These are phyloP conservation scores for Torymus auratus DNA, from an alignment of 2,888 invertebrate species.

Conservation along the genomic window DNA sequence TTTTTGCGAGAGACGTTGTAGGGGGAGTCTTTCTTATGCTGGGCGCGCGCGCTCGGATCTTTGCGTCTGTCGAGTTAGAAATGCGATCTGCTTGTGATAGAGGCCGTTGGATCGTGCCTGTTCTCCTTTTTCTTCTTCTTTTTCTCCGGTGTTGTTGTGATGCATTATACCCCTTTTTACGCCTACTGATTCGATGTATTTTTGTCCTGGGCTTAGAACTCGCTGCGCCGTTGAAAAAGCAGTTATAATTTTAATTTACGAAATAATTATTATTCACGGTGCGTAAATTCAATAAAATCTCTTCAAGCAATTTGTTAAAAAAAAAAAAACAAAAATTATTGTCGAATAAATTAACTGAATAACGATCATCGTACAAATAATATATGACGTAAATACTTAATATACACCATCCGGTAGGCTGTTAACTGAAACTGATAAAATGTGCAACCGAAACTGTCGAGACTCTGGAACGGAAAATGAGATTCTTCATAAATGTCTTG, in stretches of 20 bases:
- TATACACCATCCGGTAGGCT: background rate
- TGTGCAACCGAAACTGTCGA: constrained; percentile 5
- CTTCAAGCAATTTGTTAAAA: no score
- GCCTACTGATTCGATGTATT: no score
- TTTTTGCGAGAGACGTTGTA: constrained; percentile 32
- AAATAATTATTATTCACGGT: no score
- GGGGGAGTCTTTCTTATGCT: constrained; percentile 32
- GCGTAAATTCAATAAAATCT: no score
- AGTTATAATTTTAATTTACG: no score
- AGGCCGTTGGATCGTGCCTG: constrained; percentile 1
- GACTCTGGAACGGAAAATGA: constrained; percentile 60
- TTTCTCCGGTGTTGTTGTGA: constrained; percentile 3
- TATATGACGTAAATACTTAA: background rate
- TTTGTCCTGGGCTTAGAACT: no score
- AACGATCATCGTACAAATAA: no score
- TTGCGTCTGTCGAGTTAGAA: constrained; percentile 57
- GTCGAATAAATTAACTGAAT: no score
- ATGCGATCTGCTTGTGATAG: constrained; percentile 53
- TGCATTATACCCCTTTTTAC: no score
- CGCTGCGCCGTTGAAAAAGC: no score
- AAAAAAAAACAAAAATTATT: no score
- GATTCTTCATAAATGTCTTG: constrained; percentile 69
- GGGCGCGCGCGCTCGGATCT: constrained; percentile 26
- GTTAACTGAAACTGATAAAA: background rate
- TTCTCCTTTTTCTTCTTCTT: constrained; percentile 26